Percentiles rank a stretch among this genome's conserved stretches.
phyloP scores from a whole-genome alignment of 2,797 vertebrate species.

The Dromococcyx pavoninus region DNA sequence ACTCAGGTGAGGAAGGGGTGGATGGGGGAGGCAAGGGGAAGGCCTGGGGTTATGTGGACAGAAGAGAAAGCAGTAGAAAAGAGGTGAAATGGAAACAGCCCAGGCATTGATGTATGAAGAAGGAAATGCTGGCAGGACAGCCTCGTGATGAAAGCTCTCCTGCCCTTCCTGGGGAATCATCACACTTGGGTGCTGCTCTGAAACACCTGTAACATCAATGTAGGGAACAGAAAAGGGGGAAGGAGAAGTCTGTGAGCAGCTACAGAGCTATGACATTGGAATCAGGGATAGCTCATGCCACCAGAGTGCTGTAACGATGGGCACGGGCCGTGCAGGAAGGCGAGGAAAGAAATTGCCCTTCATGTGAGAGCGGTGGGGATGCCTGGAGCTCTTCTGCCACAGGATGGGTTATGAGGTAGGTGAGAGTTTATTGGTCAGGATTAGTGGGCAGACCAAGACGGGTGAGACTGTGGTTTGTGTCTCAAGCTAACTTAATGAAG shows the following conservation, averaged over 20 bases:
- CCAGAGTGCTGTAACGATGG: not conserved
- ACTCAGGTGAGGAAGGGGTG: not conserved
- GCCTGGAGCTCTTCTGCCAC: not conserved
- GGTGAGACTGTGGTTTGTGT: not conserved
- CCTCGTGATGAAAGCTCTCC: not conserved
- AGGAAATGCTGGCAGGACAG: not conserved
- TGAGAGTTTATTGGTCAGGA: not conserved
- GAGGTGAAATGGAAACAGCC: not conserved
- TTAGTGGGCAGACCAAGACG: not conserved
- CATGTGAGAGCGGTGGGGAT: not conserved
- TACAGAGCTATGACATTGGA: not conserved
- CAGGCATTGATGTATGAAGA: not conserved
- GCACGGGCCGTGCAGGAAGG: not conserved
- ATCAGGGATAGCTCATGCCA: not conserved
- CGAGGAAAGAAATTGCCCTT: not conserved
- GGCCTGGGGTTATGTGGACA: not conserved
- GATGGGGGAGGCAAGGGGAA: not conserved
- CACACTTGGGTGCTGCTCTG: not conserved
- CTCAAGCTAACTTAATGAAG: not conserved
- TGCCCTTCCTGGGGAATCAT: not conserved
- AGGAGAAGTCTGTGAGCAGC: not conserved
- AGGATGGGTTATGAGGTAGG: not conserved
- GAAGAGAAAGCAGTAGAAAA: not conserved
- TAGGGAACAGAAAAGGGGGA: not conserved
- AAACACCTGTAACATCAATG: no score